Evolutionary conservation across 2,113 vertebrate genomes (phyloP), one percentile per base, ranked within the genome.

Genomic region (Catharus minimus): DNA sequence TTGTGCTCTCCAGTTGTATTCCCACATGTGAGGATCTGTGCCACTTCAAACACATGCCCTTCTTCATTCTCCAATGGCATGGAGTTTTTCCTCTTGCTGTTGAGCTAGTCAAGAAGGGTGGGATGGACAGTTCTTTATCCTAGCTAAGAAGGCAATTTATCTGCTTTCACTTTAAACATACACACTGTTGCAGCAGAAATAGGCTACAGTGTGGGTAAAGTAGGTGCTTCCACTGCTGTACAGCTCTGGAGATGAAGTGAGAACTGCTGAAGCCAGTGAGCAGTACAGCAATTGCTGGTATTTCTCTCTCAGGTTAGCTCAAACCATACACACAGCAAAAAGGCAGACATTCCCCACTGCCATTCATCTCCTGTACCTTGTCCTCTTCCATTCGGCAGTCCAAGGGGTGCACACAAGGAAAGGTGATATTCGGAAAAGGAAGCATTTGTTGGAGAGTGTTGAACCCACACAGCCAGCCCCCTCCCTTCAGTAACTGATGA

Each of bases 11-110:
- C 38, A 38, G 38, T 38, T 38, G 38, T 38, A 38, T 38, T 38
- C 38, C 38, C 38, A 38, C 38, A 38, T 38, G 38, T 2, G 2
- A 69, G n/a, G 43, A 15, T 57, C 56, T 80, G 50, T 50, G 64
- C 26, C 16, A 13, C 55, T 47, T 84, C 53, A 64, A 64, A 71
- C 26, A 12, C 0, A 0, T 4, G 16, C 13, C 20, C 47, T 47
- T 53, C 77, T 49, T 69, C 39, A 10, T 6, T 15, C 43, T 73
- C 27, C 41, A 26, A 9, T 50, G 20, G 26, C 14, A 18, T 0
- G 0, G 12, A 46, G 17, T 6, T 50, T 50, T 69, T 61, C 38
- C 17, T 80, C 33, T 41, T 4, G 2, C 32, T 0, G 0, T 2
- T 41, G 11, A 30, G 57, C 41, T 60, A 12, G 18, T 46, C 39